phyloP scores from a whole-genome alignment of 2,797 vertebrate species.

The Kryptopterus vitreolus region DNA sequence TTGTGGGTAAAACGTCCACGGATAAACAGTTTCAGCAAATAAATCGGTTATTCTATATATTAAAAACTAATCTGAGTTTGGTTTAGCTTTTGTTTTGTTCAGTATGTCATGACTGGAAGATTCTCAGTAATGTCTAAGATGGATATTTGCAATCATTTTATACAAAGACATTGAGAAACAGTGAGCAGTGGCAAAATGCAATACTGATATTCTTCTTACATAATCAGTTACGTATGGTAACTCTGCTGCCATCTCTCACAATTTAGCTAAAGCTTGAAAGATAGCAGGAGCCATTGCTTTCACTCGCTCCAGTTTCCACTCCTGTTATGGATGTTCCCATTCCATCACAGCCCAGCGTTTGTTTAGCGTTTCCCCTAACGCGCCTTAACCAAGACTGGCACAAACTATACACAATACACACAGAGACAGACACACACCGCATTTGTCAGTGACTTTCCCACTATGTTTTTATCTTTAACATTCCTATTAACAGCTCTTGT shows the following conservation, averaged over 20 bases:
- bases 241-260: conserved; percentile 9
- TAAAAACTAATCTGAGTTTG: neutral
- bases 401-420: conserved; percentile 38
- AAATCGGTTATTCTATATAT: neutral
- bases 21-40: neutral
- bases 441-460: conserved; percentile 12
- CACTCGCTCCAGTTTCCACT: conserved; percentile 40
- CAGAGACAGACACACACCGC: neutral
- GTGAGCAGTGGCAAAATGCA: conserved; percentile 3
- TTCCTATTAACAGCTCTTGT: conserved; percentile 27
- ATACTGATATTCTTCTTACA: neutral
- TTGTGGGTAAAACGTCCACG: neutral
- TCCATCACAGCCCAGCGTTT: conserved; percentile 43
- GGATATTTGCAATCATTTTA: neutral
- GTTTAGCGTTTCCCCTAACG: conserved; percentile 45
- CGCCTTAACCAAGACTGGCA: conserved; percentile 36
- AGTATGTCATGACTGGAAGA: neutral
- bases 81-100: neutral
- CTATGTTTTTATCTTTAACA: conserved; percentile 23
- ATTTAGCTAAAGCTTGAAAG: conserved; percentile 29
- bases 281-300: conserved; percentile 27
- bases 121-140: neutral
- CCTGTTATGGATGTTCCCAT: conserved; percentile 42
- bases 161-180: conserved; percentile 14
- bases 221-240: conserved; percentile 2